Percentiles rank a stretch among this genome's conserved stretches.
Evolutionary conservation across 2,797 vertebrate species (phyloP).

Genomic region (Onychomys leucogaster): DNA sequence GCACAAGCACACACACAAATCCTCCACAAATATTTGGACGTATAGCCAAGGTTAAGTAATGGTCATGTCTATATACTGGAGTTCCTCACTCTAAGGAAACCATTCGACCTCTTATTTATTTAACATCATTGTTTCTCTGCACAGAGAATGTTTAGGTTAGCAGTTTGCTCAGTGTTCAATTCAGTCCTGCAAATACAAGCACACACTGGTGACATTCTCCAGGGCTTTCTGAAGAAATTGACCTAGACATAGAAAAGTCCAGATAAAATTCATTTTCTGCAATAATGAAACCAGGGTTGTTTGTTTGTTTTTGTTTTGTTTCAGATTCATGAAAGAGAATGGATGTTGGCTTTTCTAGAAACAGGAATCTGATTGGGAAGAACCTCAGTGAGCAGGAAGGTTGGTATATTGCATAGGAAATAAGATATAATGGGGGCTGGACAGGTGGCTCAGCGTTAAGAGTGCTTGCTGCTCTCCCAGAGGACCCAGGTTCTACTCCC

Average conservation of each 20-base stretch:
- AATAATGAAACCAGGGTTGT: not conserved
- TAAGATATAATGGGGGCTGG: not conserved
- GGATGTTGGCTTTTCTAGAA: not conserved
- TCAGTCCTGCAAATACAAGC: not conserved
- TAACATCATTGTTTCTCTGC: not conserved
- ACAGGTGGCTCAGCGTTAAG: not conserved
- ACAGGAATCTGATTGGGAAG: not conserved
- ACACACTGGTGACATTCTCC: not conserved
- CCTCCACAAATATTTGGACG: not conserved
- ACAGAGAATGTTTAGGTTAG: not conserved
- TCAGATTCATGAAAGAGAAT: not conserved
- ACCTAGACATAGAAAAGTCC: not conserved
- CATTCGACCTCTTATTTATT: not conserved
- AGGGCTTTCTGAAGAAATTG: not conserved
- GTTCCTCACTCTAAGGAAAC: not conserved
- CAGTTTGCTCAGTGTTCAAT: not conserved
- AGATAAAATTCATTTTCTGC: conserved; percentile 2
- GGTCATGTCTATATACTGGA: not conserved
- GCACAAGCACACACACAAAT: not conserved
- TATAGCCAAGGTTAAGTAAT: not conserved
- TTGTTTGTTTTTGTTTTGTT: not conserved
- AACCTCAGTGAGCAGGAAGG: not conserved
- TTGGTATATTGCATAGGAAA: not conserved
- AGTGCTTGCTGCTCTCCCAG: not conserved
- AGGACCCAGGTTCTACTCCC: not conserved